Percentiles rank a stretch among this genome's conserved stretches.
Conservation (phyloP, 2,797 vertebrate genomes). For the Phalloptychus januarius region DNA sequence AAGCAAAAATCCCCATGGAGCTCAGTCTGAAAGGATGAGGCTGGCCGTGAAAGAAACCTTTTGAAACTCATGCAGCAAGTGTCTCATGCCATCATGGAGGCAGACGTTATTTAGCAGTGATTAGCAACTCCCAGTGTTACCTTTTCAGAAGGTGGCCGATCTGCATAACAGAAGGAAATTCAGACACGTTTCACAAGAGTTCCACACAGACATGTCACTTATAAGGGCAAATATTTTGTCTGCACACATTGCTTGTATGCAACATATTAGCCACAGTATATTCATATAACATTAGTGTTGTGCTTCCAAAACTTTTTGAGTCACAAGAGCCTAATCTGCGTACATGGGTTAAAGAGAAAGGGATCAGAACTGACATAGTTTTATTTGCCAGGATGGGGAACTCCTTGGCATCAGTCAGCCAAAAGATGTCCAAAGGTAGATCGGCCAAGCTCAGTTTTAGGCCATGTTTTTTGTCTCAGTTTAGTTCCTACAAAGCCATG, state of each 20-base stretch:
- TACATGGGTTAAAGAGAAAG: not conserved
- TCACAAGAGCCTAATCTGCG: not conserved
- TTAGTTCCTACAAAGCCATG: not conserved
- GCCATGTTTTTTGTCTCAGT: not conserved
- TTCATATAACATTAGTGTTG: not conserved
- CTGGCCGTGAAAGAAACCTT: conserved; percentile 35
- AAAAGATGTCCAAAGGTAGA: not conserved
- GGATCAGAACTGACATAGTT: not conserved
- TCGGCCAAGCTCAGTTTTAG: not conserved
- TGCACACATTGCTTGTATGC: not conserved
- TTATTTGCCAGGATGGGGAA: not conserved
- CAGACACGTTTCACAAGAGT: not conserved
- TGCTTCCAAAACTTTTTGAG: not conserved
- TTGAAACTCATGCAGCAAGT: conserved; percentile 51
- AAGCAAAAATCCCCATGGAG: conserved; percentile 67
- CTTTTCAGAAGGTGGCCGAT: not conserved
- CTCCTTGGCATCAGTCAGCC: not conserved
- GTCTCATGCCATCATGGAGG: conserved; percentile 8
- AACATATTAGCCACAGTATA: not conserved
- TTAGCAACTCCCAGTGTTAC: not conserved
- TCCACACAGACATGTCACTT: not conserved
- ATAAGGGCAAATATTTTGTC: not conserved
- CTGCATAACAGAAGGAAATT: not conserved
- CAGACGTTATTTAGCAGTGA: not conserved
- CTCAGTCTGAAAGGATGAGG: conserved; percentile 58